Percentiles rank a stretch among this genome's conserved stretches.
These are phyloP conservation scores for Pissodes strobi DNA, from an alignment of 1,140 invertebrate genomes.

Conservation along the genomic window DNA sequence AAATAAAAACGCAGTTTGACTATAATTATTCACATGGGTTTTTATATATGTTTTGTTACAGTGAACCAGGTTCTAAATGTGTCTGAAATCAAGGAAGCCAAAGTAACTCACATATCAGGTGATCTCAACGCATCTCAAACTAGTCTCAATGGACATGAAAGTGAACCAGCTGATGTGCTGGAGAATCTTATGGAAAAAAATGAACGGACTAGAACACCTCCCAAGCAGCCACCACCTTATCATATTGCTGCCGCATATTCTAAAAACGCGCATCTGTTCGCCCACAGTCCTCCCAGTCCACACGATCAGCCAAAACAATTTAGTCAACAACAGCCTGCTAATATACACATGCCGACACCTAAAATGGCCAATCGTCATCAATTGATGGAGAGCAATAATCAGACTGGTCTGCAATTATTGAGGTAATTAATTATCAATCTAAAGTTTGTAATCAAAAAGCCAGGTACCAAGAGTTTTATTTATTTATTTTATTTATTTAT, in stretches of 20 bases:
- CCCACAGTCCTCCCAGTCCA: conserved; percentile 40
- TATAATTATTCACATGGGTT: too few species aligned
- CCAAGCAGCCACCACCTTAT: conserved; percentile 66
- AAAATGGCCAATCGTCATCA: conserved; percentile 41
- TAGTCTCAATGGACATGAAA: conserved; percentile 38
- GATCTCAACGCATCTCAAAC: conserved; percentile 38
- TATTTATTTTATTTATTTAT: too few species aligned
- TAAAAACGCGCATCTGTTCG: conserved; percentile 62
- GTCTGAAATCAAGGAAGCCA: conserved; percentile 53
- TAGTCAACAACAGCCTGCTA: conserved; percentile 51
- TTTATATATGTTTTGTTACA: background rate
- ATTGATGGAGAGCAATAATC: conserved; percentile 16
- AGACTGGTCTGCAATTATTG: background rate
- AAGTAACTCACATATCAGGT: conserved; percentile 49
- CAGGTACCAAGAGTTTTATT: too few species aligned
- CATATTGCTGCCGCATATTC: conserved; percentile 71
- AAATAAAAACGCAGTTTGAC: too few species aligned
- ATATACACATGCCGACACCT: conserved; percentile 48
- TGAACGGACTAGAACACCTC: conserved; percentile 31
- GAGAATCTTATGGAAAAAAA: conserved; percentile 27
- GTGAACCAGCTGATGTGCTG: conserved; percentile 29
- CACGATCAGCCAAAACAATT: conserved; percentile 52
- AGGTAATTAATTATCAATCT: too few species aligned
- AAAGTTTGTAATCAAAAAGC: too few species aligned
- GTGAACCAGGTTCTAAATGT: conserved; percentile 42